Percentiles rank a stretch among this genome's conserved stretches.
Evolutionary conservation across 2,888 invertebrate species (phyloP).

Genomic region (Cryptops parisi): DNA sequence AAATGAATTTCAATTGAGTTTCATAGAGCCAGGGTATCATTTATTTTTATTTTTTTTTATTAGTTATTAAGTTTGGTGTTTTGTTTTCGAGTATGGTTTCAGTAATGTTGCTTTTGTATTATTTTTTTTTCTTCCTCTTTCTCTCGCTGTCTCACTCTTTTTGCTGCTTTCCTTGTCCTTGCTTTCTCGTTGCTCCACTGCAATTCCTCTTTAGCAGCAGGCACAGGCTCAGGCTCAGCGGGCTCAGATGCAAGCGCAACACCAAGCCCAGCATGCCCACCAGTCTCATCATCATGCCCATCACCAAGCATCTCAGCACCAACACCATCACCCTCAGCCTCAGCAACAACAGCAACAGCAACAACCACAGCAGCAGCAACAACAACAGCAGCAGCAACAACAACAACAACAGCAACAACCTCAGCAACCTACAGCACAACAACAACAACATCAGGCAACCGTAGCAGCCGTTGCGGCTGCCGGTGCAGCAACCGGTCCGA

Average conservation of each 20-base stretch:
- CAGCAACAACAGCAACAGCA: slow-evolving; percentile 23
- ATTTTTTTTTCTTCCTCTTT: too few relatives aligned
- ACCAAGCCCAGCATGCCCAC: slow-evolving; percentile 36
- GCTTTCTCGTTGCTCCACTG: too few relatives aligned
- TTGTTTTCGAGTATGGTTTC: too few relatives aligned
- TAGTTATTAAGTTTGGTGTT: too few relatives aligned
- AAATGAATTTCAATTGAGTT: too few relatives aligned
- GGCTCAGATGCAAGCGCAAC: slow-evolving; percentile 14
- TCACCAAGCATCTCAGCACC: slow-evolving; percentile 39
- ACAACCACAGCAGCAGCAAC: slow-evolving; percentile 25
- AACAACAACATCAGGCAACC: slow-evolving; percentile 16
- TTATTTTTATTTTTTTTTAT: too few relatives aligned
- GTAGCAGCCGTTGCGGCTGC: slow-evolving; percentile 28
- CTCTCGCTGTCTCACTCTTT: too few relatives aligned
- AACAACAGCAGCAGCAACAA: slow-evolving; percentile 22
- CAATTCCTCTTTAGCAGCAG: too few relatives aligned
- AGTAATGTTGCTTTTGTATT: too few relatives aligned
- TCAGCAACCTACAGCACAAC: slow-evolving; percentile 25
- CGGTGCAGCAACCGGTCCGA: slow-evolving; percentile 23
- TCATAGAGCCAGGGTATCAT: too few relatives aligned
- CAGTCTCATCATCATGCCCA: slow-evolving; percentile 36
- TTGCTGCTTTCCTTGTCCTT: too few relatives aligned
- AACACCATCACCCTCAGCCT: slow-evolving; percentile 44
- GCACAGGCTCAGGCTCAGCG: slow-evolving; percentile 12
- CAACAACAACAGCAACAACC: slow-evolving; percentile 32